Base-by-base conservation (phyloP, 1,140 invertebrate species). In the Aricia agestis region DNA sequence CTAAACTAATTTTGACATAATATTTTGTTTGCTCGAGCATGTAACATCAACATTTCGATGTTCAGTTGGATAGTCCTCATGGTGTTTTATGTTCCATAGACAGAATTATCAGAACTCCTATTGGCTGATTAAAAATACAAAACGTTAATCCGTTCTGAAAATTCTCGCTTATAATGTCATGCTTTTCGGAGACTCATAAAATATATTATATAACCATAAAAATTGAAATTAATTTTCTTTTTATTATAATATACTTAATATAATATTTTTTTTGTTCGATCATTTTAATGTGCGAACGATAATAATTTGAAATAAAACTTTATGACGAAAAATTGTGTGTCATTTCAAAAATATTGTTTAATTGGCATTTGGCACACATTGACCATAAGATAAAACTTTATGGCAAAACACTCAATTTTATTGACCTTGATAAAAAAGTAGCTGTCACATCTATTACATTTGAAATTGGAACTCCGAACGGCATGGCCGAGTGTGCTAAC, bases 11-110 rank as follows among this genome's bases (percentile, higher is more conserved):
- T 52, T 73, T 69, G 59, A 73, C 66, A 36, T n/a, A n/a, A n/a
- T n/a, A n/a, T n/a, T 68, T 68, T 67, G 67, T 72, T 74, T 67
- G 67, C 73, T 70, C 19, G 36, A 73, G 74, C 74, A 76, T 76
- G 74, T 76, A 66, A 76, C 68, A 69, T 69, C 73, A 71, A 73
- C 68, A 70, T 74, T 72, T 72, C 68, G 67, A 68, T 73, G 72
- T 73, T 59, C 32, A 63, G 68, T 58, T 69, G 17, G 32, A 31
- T 68, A 19, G 17, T 11, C 25, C 45, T 69, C 68, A 69, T 69
- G 32, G 57, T 52, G 17, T 58, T 59, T 69, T 69, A 45, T 69
- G 68, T 69, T 69, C 31, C 68, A 69, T 69, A 32, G 17, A 17
- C n/a, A 17, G 57, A 69, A 19, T 61, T 69, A 36, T 58, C 57